A percentile compares a stretch with the other conserved stretches of the same genome.
Evolutionary conservation across 1,140 invertebrate genomes (phyloP).

Genomic region (Papilio aristodemus): DNA sequence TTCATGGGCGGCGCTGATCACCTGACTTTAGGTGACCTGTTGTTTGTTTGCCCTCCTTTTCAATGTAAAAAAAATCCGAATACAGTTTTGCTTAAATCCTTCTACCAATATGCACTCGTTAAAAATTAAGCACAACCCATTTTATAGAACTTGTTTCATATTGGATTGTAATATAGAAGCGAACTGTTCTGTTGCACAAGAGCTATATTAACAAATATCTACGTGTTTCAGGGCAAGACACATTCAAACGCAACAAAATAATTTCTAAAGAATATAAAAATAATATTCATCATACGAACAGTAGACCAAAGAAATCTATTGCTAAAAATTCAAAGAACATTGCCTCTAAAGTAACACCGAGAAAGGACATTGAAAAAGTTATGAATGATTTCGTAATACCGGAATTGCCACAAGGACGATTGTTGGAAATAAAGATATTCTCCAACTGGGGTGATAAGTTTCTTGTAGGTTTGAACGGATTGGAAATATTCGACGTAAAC

Average conservation of each 20-base stretch:
- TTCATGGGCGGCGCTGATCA: too few relatives aligned
- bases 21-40: too few relatives aligned
- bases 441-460: slow-evolving; percentile 92
- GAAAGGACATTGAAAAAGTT: slow-evolving; percentile 43
- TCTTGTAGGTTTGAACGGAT: slow-evolving; percentile 89
- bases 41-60: too few relatives aligned
- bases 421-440: slow-evolving; percentile 85
- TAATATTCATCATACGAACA: neutral
- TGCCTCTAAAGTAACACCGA: slow-evolving; percentile 45
- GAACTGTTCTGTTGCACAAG: too few relatives aligned
- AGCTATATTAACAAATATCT: too few relatives aligned
- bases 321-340: slow-evolving; percentile 50
- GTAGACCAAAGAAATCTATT: slow-evolving; percentile 39
- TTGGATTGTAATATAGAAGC: too few relatives aligned
- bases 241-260: neutral
- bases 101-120: too few relatives aligned
- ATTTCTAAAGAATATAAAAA: neutral
- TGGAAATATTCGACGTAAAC: slow-evolving; percentile 87
- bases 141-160: too few relatives aligned
- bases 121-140: too few relatives aligned
- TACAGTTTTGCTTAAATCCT: too few relatives aligned
- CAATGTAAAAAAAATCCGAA: too few relatives aligned
- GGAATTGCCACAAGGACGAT: slow-evolving; percentile 85
- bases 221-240: neutral
- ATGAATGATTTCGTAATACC: slow-evolving; percentile 82